These are phyloP conservation scores for Phaedon cochleariae DNA, from an alignment of 2,888 invertebrate species.

Conservation along the genomic window DNA sequence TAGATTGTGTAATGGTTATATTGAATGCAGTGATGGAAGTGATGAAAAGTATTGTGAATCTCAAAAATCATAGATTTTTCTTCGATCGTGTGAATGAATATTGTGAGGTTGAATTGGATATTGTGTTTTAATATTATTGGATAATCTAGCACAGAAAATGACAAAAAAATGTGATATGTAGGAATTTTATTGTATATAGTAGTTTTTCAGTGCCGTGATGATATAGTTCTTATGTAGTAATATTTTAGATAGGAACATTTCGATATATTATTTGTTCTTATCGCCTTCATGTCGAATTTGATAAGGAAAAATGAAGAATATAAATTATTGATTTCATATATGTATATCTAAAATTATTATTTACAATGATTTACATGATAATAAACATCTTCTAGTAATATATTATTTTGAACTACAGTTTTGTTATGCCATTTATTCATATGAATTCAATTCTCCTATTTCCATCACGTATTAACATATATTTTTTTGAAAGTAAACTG, in stretches of 20 bases:
- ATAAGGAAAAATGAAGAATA: not conserved
- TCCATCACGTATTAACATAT: too few species aligned
- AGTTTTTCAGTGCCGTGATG: constrained; percentile 19
- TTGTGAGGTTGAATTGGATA: too few species aligned
- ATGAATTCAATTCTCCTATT: not conserved
- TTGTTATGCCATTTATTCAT: not conserved
- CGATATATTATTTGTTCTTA: not conserved
- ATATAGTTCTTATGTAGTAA: constrained; percentile 4
- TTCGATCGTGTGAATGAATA: too few species aligned
- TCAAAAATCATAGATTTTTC: constrained; percentile 6
- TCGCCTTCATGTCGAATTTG: not conserved
- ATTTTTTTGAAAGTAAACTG: too few species aligned
- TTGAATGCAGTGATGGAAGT: constrained; percentile 80
- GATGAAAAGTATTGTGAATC: constrained; percentile 71
- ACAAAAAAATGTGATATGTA: constrained; percentile 14
- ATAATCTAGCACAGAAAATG: constrained; percentile 10
- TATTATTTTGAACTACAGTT: not conserved
- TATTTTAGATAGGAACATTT: not conserved
- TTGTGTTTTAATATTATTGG: not conserved
- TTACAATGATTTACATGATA: not conserved
- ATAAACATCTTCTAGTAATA: not conserved
- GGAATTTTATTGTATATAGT: constrained; percentile 9
- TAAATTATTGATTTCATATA: not conserved
- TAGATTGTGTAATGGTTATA: constrained; percentile 78
- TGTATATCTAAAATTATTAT: not conserved